These are phyloP conservation scores for Hucho hucho DNA, from an alignment of 2,113 vertebrate species.

Conservation along the genomic window DNA sequence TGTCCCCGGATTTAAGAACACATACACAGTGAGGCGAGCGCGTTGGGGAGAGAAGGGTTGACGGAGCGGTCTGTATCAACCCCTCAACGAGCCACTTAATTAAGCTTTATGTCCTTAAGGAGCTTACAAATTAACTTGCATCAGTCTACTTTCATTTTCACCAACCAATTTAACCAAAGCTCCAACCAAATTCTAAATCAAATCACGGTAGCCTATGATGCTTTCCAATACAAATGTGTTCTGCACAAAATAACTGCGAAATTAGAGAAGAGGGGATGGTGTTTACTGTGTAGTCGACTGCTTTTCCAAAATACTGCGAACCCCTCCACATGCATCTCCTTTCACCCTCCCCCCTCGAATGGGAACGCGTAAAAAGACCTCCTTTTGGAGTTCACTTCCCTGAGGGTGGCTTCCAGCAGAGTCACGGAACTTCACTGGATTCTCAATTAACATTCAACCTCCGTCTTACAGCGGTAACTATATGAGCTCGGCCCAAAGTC, in stretches of 20 bases:
- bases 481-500: conserved; percentile 34
- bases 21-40: no score
- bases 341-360: conserved; percentile 31
- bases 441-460: conserved; percentile 74
- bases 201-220: background rate
- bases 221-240: background rate
- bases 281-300: background rate
- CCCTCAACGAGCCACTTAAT: conserved; percentile 60
- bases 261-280: background rate
- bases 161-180: background rate
- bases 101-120: conserved; percentile 60
- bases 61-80: background rate
- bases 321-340: conserved; percentile 25
- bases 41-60: background rate
- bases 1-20: no score
- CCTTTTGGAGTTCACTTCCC: conserved; percentile 64
- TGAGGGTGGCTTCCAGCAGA: conserved; percentile 66
- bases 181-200: background rate
- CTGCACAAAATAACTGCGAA: background rate
- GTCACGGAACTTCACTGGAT: conserved; percentile 60
- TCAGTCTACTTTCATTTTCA: background rate
- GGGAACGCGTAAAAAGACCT: conserved; percentile 41
- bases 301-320: background rate
- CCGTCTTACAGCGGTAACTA: conserved; percentile 53
- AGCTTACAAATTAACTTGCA: conserved; percentile 62